These are phyloP conservation scores for Kradibia gibbosae DNA, from an alignment of 1,140 invertebrate species.

Conservation along the genomic window DNA sequence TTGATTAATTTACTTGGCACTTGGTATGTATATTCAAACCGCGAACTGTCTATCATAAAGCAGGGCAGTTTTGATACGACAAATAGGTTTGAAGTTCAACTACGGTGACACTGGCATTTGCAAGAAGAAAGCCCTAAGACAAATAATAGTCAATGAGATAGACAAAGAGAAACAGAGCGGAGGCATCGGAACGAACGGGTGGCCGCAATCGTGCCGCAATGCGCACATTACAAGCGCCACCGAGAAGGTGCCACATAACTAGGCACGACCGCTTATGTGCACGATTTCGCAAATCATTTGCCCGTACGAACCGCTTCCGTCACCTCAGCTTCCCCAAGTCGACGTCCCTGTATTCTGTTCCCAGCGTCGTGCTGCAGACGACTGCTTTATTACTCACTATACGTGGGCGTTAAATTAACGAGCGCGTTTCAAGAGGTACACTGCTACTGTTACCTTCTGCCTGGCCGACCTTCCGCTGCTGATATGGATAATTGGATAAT, in stretches of 20 bases:
- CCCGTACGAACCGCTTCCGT: conserved; percentile 37
- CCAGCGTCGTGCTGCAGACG: background rate
- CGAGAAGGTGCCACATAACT: background rate
- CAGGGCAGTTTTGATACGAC: too few relatives aligned
- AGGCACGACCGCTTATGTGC: background rate
- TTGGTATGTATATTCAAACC: background rate
- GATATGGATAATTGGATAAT: background rate
- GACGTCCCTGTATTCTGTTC: background rate
- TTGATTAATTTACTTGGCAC: background rate
- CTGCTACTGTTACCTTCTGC: background rate
- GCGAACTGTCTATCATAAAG: too few relatives aligned
- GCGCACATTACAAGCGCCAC: background rate
- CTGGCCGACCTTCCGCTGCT: background rate
- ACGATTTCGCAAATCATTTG: conserved; percentile 26
- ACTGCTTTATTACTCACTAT: background rate
- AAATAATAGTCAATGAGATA: background rate
- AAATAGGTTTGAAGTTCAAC: too few relatives aligned
- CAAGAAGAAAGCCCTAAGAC: too few relatives aligned
- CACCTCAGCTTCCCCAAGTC: conserved; percentile 32
- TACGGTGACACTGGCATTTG: too few relatives aligned
- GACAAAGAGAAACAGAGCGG: background rate
- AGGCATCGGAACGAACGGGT: background rate
- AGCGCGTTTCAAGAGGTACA: too few relatives aligned
- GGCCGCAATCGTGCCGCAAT: background rate
- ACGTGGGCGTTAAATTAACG: background rate